These are phyloP conservation scores for Tympanuchus pallidicinctus DNA, from an alignment of 2,113 vertebrate genomes.

Conservation along the genomic window DNA sequence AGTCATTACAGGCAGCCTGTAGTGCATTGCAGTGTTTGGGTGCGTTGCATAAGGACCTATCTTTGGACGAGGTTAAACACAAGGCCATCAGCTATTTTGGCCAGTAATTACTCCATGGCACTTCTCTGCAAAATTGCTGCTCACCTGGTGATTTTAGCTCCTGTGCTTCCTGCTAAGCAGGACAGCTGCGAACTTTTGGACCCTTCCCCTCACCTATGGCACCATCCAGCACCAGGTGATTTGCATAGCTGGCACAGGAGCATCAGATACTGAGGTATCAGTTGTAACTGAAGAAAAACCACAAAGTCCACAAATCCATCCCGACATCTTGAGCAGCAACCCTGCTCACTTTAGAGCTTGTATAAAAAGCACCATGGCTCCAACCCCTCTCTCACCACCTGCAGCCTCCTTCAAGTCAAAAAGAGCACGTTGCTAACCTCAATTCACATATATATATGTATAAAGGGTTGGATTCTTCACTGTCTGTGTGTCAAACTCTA, in stretches of 20 bases:
- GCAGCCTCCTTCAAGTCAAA: neutral
- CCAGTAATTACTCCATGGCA: neutral
- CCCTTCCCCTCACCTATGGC: neutral
- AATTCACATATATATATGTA: too few species aligned
- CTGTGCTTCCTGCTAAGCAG: neutral
- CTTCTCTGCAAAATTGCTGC: neutral
- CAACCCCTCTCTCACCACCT: neutral
- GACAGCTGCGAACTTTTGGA: accelerated
- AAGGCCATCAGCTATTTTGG: neutral
- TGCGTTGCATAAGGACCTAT: neutral
- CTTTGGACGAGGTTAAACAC: neutral
- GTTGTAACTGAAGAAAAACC: neutral
- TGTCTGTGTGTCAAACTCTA: neutral
- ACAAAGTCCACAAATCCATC: neutral
- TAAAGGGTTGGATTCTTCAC: neutral
- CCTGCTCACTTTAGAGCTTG: accelerated
- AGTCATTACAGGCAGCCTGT: neutral
- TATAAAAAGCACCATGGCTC: accelerated
- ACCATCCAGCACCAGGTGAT: neutral
- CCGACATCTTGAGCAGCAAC: accelerated
- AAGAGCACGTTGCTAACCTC: accelerated
- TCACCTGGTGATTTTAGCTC: neutral
- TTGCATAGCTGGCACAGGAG: neutral
- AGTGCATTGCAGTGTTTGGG: neutral
- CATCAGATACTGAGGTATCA: neutral